Percentiles rank a stretch among this genome's conserved stretches.
phyloP scores from a whole-genome alignment of 2,888 invertebrate species.

The Fragum whitleyi region DNA sequence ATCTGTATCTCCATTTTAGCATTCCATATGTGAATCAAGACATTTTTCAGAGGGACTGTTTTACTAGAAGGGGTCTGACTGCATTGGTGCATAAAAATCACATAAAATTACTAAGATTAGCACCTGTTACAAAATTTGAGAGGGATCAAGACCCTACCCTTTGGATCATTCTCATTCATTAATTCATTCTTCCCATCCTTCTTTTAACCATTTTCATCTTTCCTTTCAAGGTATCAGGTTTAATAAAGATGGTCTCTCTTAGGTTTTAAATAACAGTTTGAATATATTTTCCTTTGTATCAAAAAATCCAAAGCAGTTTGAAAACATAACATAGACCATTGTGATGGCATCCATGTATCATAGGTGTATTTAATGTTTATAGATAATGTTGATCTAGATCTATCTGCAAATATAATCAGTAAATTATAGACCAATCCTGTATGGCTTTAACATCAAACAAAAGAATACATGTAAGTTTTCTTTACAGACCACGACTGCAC shows the following conservation, averaged over 20 bases:
- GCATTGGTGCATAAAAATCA: neutral
- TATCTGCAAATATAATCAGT: neutral
- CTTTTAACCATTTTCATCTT: neutral
- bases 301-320: neutral
- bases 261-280: neutral
- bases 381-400: neutral
- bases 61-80: neutral
- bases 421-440: neutral
- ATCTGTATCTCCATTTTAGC: neutral
- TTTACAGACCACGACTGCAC: slow-evolving; percentile 1
- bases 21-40: neutral
- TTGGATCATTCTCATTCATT: no score
- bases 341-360: neutral
- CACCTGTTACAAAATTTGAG: no score
- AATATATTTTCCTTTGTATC: neutral
- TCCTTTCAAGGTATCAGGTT: neutral
- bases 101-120: neutral
- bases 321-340: neutral
- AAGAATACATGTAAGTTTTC: neutral
- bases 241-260: neutral
- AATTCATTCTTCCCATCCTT: no score
- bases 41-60: slow-evolving; percentile 1
- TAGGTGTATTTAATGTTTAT: neutral
- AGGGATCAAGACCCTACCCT: no score
- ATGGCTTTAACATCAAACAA: neutral